These are phyloP conservation scores for Geothlypis trichas DNA, from an alignment of 2,113 vertebrate species.

Conservation along the genomic window DNA sequence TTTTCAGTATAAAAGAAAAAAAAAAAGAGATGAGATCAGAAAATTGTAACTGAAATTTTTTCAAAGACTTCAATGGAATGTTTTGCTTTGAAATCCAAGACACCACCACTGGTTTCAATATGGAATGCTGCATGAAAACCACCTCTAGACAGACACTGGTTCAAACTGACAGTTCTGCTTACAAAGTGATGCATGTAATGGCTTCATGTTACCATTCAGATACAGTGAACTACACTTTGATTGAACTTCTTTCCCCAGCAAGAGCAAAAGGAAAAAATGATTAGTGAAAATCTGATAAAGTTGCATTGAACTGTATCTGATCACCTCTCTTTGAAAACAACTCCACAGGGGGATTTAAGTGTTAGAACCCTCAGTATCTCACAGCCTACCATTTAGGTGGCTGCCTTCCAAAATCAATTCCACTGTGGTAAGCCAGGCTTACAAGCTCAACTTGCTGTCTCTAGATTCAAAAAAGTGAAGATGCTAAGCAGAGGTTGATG, in stretches of 20 bases:
- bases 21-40: background rate
- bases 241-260: background rate
- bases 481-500: background rate
- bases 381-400: background rate
- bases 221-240: background rate
- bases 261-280: background rate
- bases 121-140: background rate
- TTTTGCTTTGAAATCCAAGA: background rate
- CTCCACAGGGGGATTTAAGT: background rate
- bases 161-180: background rate
- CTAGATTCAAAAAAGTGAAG: background rate
- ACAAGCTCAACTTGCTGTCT: background rate
- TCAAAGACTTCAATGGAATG: background rate
- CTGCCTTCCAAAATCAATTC: slow-evolving; percentile 28
- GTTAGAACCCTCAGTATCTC: background rate
- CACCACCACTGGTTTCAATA: background rate
- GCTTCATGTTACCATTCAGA: background rate
- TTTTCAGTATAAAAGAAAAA: background rate
- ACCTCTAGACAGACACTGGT: background rate
- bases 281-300: slow-evolving; percentile 24
- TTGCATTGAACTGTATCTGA: background rate
- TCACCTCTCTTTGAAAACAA: background rate
- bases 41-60: background rate
- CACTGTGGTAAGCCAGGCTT: background rate
- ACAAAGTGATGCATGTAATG: background rate